phyloP scores from a whole-genome alignment of 2,888 invertebrate species.

The Amitus sp. region DNA sequence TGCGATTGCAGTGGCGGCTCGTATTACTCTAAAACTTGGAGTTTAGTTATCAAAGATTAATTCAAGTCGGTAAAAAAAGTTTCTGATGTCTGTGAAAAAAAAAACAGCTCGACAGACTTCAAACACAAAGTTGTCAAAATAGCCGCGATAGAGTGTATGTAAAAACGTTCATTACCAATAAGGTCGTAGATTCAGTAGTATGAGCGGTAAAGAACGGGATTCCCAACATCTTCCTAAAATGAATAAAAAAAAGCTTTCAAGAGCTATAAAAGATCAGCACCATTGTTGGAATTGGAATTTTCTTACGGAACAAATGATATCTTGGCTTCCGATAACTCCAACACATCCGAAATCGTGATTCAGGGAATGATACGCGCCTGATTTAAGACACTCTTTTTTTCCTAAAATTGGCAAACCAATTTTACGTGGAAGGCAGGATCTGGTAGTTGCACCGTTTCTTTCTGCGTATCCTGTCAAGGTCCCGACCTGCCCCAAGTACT shows the following conservation, averaged over 20 bases:
- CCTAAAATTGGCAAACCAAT: constrained; percentile 68
- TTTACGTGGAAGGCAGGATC: constrained; percentile 67
- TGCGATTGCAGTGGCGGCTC: too few species aligned
- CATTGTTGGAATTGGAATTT: too few species aligned
- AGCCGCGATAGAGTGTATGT: too few species aligned
- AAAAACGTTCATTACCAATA: constrained; percentile 63
- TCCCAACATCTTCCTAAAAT: constrained; percentile 69
- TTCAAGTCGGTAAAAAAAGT: too few species aligned
- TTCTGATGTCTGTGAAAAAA: too few species aligned
- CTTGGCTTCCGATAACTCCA: constrained; percentile 67
- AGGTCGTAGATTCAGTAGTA: constrained; percentile 68
- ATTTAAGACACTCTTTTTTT: constrained; percentile 64
- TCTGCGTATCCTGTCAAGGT: constrained; percentile 67
- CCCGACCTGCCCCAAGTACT: constrained; percentile 68
- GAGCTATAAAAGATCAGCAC: too few species aligned
- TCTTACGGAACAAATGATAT: constrained; percentile 68
- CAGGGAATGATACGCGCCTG: constrained; percentile 54
- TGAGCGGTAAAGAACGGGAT: constrained; percentile 68
- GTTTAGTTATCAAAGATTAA: too few species aligned
- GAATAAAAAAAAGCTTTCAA: too few species aligned
- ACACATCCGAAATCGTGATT: constrained; percentile 70
- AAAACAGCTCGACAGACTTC: too few species aligned
- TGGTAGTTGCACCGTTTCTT: constrained; percentile 29
- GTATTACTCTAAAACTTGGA: too few species aligned
- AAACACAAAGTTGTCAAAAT: neutral